Evolutionary conservation across 1,140 invertebrate genomes (phyloP), one percentile per base, ranked within the genome.

Genomic region (Anagrus nilaparvatae): DNA sequence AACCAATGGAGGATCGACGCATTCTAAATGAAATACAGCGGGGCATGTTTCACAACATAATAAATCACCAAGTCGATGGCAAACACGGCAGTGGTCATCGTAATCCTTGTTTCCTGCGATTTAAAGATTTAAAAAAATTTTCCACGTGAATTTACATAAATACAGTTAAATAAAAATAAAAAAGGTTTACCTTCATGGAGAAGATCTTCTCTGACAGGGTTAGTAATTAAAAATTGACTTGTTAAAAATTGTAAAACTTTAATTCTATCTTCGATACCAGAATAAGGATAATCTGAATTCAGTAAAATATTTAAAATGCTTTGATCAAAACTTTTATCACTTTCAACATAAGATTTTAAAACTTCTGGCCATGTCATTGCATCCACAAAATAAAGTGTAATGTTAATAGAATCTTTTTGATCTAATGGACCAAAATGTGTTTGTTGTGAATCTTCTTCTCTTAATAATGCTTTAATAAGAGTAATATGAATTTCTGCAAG

Each of bases 31-130:
- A 66, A 90, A 97, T 14, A 97, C 92, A 23, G 93, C 93, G 33
- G 93, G 87, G 63, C 94, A 97, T 6, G 87, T 92, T 67, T 97
- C 93, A 70, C 94, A 98, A 61, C 93, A 97, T 2, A 98, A 64
- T 24, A 98, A 71, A 69, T 97, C 91, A 12, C 94, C 94, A 24
- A 96, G 69, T 51, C 91, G 83, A 66, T 97, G 92, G 64, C 96
- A 99, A 30, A 86, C 79, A 56, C 94, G 74, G 61, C 92, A 97
- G 60, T 95, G 89, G 63, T 96, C 91, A 68, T 97, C 91, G 71
- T 95, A 94, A 56, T 86, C 82, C 63, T 88, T 87, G 54, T 86
- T 85, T 52, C 84, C 87, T 82, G 61, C 2, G 75, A 73, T 52
- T 47, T 55, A 51, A 40, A 41, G 39, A 54, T 12, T 47, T 35